Evolutionary conservation across 2,113 vertebrate species (phyloP), one percentile per base, ranked within the genome.

Genomic region (Platanista minor): DNA sequence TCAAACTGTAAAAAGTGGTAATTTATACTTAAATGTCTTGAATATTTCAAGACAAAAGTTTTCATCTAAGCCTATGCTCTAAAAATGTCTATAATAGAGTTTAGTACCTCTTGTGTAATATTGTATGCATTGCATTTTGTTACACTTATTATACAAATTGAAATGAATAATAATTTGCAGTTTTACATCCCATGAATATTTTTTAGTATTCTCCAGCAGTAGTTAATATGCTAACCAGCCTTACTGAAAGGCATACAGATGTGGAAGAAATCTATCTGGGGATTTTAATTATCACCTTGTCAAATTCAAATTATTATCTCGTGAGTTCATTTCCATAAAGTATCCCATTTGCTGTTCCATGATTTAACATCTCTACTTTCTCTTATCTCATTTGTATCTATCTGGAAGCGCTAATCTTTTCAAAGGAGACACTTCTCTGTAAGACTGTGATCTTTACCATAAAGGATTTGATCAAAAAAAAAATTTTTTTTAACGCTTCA

Each of bases 241-340:
- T 98, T 98, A 97, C 97, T 98, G 98, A 98, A 98, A 98, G 97
- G 98, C 98, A 98, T 99, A 98, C 98, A 98, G 98, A 99, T 99
- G 98, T 98, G 97, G 96, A 98, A 98, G 90, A 97, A 99, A 97
- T 98, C 98, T 99, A 98, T 99, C 98, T 98, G 98, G 99, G 98
- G 99, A 99, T 98, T 98, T 99, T 99, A 99, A 99, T 99, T 99
- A 99, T 99, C 99, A 99, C 99, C 99, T 99, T 99, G 98, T 99
- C 99, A 99, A 98, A 98, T 98, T 98, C 98, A 99, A 99, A 99
- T 99, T 98, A 99, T 99, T 98, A 98, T 99, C 98, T 98, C 97
- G 98, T 75, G 20, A 99, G 98, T 99, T 99, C 98, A 99, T 99
- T 99, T 99, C 97, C 98, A 99, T 99, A 98, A 98, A 98, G 98